Evolutionary conservation across 2,797 vertebrate species (phyloP), one percentile per base, ranked within the genome.

Genomic region (Molossus alvarezi): DNA sequence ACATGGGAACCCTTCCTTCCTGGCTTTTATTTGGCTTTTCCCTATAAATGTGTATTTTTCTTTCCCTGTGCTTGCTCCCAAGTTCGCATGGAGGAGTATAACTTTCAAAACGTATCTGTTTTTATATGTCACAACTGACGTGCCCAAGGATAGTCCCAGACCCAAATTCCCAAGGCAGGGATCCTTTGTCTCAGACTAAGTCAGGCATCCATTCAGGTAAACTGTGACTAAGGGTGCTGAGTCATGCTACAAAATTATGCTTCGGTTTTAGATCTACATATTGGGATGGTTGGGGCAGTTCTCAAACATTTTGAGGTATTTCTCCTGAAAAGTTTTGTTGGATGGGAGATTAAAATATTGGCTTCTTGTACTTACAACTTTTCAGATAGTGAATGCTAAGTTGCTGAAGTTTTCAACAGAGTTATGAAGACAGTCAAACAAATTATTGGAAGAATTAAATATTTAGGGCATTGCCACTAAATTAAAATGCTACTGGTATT

Each of bases 401-500:
- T 53, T 90, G 45, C 7, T 92, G 6, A 80, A 58, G 9, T 41
- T 88, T 73, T 57, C 87, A 84, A 48, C 57, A 95, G 4, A 95
- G 4, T 81, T 80, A 48, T 91, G n/a, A 81, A 90, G 27, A 79
- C 73, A 88, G 79, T 60, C n/a, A 12, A 76, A 25, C 45, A 8
- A 94, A 76, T 94, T 57, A 53, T 84, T 18, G 10, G 55, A 4
- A 73, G 4, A 37, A 86, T 76, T 81, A 84, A 91, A 89, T 83
- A 75, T 55, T 20, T 27, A 51, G 53, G 72, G 6, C 58, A 71
- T 75, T 72, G 14, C 1, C 14, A 88, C 60, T 77, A 90, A 82
- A 75, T 88, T 94, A 73, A 94, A 95, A 85, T 73, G 29, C 4
- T 79, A 5, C 33, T 67, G 90, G 9, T 15, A 45, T 29, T 92